phyloP scores from a whole-genome alignment of 2,888 invertebrate genomes.

The Agrenia bidenticulata region DNA sequence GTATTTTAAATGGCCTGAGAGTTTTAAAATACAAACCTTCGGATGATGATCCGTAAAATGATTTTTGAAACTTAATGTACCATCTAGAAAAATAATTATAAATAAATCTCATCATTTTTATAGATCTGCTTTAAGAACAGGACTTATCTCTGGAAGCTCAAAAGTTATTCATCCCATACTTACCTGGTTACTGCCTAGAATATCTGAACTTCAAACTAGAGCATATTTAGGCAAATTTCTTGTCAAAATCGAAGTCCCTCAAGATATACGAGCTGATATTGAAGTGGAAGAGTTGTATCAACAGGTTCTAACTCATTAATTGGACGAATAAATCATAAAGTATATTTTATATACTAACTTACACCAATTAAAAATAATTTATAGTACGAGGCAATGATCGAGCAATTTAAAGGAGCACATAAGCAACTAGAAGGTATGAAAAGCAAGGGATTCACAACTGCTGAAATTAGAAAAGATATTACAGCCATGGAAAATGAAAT shows the following conservation, averaged over 20 bases:
- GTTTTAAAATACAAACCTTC: slow-evolving; percentile 78
- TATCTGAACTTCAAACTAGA: slow-evolving; percentile 73
- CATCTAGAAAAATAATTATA: slow-evolving; percentile 8
- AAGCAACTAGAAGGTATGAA: slow-evolving; percentile 68
- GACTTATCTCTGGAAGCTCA: slow-evolving; percentile 72
- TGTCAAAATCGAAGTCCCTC: slow-evolving; percentile 70
- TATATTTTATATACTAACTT: background rate
- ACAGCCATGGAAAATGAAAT: slow-evolving; percentile 83
- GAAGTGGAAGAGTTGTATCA: slow-evolving; percentile 70
- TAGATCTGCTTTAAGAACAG: slow-evolving; percentile 65
- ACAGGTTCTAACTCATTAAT: slow-evolving; percentile 57
- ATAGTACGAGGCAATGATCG: slow-evolving; percentile 71
- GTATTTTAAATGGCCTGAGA: slow-evolving; percentile 69
- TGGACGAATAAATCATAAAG: background rate
- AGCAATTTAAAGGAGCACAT: slow-evolving; percentile 77
- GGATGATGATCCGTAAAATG: slow-evolving; percentile 59
- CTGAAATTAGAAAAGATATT: slow-evolving; percentile 80
- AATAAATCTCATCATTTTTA: slow-evolving; percentile 24
- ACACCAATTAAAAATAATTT: slow-evolving; percentile 29
- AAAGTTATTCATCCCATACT: slow-evolving; percentile 55
- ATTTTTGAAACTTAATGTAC: background rate
- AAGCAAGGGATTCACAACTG: slow-evolving; percentile 65
- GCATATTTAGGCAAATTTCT: slow-evolving; percentile 76
- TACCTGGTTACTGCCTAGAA: slow-evolving; percentile 71
- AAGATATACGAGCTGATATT: slow-evolving; percentile 72